These are phyloP conservation scores for Eulemur rufifrons DNA, from an alignment of 2,113 vertebrate species.

Conservation along the genomic window DNA sequence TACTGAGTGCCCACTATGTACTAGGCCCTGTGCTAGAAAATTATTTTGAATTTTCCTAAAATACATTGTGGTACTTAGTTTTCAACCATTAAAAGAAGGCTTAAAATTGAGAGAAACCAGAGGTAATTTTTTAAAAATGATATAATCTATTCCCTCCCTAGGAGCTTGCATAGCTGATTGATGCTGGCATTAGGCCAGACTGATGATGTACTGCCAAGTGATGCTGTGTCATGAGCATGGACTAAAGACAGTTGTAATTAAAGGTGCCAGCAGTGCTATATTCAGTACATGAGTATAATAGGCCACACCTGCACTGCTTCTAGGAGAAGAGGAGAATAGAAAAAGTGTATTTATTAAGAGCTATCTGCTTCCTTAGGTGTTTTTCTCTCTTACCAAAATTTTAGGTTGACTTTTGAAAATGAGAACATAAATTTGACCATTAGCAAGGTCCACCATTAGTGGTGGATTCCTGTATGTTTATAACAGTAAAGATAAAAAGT, in stretches of 20 bases:
- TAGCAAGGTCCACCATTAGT: background rate
- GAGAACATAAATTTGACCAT: background rate
- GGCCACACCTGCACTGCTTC: background rate
- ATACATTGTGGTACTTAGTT: background rate
- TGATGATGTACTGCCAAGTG: background rate
- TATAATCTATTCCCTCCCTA: background rate
- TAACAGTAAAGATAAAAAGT: background rate
- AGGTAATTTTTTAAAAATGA: background rate
- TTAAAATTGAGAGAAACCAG: constrained; percentile 32
- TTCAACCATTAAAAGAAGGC: background rate
- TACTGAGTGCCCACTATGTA: background rate
- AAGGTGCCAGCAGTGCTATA: background rate
- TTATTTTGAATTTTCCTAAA: constrained; percentile 5
- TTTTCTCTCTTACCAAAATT: background rate
- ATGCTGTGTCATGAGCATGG: background rate
- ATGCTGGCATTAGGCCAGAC: constrained; percentile 20
- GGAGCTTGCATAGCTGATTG: constrained; percentile 25
- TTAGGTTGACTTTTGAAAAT: background rate
- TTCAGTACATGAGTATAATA: background rate
- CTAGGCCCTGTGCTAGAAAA: background rate
- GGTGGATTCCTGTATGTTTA: background rate
- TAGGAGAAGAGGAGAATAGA: background rate
- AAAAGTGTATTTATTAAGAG: background rate
- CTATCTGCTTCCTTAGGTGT: background rate
- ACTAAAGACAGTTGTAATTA: constrained; percentile 40